Conservation (phyloP, 2,888 invertebrate genomes). For the Orthosia incerta region DNA sequence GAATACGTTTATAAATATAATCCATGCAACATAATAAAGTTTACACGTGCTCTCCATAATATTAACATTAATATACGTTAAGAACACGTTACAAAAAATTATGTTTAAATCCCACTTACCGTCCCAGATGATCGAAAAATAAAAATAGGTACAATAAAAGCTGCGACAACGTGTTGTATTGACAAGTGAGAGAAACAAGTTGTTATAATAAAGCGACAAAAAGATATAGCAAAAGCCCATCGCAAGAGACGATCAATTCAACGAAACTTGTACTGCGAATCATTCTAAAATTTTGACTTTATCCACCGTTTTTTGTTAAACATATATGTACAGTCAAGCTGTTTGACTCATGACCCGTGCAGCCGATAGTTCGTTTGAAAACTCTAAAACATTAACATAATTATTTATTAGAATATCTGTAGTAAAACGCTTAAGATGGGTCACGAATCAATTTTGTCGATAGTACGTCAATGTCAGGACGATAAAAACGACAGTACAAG, state of each 20-base stretch:
- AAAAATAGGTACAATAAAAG: constrained; percentile 46
- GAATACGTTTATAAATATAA: background rate
- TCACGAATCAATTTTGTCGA: too few relatives aligned
- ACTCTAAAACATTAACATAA: too few relatives aligned
- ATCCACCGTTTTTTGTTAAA: too few relatives aligned
- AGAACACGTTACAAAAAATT: constrained; percentile 11
- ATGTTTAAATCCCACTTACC: constrained; percentile 38
- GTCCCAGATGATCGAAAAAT: constrained; percentile 7
- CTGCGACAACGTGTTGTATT: constrained; percentile 44
- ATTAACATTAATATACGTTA: constrained; percentile 26
- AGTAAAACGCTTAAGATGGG: too few relatives aligned
- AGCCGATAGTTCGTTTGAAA: too few relatives aligned
- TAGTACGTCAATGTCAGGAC: constrained; percentile 1
- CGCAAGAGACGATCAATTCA: constrained; percentile 79
- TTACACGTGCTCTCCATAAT: constrained; percentile 26
- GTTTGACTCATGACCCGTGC: too few relatives aligned
- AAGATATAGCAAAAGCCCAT: constrained; percentile 77
- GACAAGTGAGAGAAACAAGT: constrained; percentile 14
- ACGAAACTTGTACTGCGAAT: constrained; percentile 73
- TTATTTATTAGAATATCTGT: too few relatives aligned
- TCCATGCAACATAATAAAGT: constrained; percentile 23
- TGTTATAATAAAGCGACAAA: constrained; percentile 52
- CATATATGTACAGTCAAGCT: too few relatives aligned
- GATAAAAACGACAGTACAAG: constrained; percentile 58
- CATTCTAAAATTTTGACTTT: constrained; percentile 8